Percentiles rank a stretch among this genome's conserved stretches.
These are phyloP conservation scores for Eueremaeus valkanovi DNA, from an alignment of 2,888 invertebrate species.

Conservation along the genomic window DNA sequence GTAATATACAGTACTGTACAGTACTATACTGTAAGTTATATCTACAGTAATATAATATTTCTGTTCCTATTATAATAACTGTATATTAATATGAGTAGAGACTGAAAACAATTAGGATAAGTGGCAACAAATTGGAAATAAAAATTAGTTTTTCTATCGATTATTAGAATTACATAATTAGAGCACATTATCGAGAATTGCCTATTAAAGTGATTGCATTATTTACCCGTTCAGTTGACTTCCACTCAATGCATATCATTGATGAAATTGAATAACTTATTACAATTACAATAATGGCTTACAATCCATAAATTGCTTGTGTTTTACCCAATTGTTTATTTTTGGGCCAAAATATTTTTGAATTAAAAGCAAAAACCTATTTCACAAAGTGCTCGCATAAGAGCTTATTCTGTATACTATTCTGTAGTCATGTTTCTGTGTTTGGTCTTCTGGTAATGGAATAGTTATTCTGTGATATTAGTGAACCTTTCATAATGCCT, in stretches of 20 bases:
- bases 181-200: slow-evolving; percentile 19
- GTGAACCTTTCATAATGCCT: slow-evolving; percentile 24
- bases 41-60: too few relatives aligned
- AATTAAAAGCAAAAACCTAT: slow-evolving; percentile 16
- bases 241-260: too few relatives aligned
- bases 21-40: too few relatives aligned
- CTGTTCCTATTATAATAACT: neutral
- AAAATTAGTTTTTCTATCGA: neutral
- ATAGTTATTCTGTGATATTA: slow-evolving; percentile 14
- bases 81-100: neutral
- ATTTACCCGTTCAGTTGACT: slow-evolving; percentile 9
- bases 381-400: neutral
- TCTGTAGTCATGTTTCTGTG: neutral
- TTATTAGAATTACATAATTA: neutral
- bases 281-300: slow-evolving; percentile 11
- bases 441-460: neutral
- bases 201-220: slow-evolving; percentile 24
- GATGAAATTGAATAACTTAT: slow-evolving; percentile 24
- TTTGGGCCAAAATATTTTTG: slow-evolving; percentile 10
- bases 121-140: neutral
- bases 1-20: too few relatives aligned
- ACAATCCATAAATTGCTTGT: neutral
- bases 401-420: neutral
- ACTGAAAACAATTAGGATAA: neutral
- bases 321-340: neutral